phyloP scores from a whole-genome alignment of 2,888 invertebrate species.

The Branchinecta sandiegonensis region DNA sequence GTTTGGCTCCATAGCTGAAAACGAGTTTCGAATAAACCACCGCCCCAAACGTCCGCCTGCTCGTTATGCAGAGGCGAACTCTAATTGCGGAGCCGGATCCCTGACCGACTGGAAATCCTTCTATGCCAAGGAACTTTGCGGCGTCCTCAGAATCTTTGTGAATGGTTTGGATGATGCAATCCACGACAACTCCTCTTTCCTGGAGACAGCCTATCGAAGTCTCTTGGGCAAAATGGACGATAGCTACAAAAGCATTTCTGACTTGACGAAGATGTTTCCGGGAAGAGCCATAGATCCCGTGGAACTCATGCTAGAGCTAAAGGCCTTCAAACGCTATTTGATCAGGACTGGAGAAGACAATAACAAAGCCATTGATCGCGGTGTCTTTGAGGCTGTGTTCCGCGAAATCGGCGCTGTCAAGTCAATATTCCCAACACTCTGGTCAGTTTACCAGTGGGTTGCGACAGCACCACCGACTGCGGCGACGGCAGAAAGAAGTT shows the following conservation, averaged over 20 bases:
- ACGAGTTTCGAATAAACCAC: conserved; percentile 5
- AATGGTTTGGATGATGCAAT: conserved; percentile 10
- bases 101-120: neutral
- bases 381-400: too few species aligned
- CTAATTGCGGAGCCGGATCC: neutral
- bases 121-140: neutral
- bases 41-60: neutral
- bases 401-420: too few species aligned
- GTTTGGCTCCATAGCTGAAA: neutral
- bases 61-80: neutral
- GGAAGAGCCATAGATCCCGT: neutral
- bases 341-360: neutral
- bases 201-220: conserved; percentile 2
- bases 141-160: neutral
- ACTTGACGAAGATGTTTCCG: neutral
- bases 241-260: neutral
- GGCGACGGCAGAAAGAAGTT: too few species aligned
- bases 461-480: too few species aligned
- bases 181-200: neutral
- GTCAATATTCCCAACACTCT: too few species aligned
- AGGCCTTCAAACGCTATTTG: neutral
- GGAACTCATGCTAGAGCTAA: neutral
- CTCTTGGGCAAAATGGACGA: neutral
- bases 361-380: neutral
- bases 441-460: too few species aligned